Conservation (phyloP, 2,113 vertebrate species). For the Raphicerus campestris region DNA sequence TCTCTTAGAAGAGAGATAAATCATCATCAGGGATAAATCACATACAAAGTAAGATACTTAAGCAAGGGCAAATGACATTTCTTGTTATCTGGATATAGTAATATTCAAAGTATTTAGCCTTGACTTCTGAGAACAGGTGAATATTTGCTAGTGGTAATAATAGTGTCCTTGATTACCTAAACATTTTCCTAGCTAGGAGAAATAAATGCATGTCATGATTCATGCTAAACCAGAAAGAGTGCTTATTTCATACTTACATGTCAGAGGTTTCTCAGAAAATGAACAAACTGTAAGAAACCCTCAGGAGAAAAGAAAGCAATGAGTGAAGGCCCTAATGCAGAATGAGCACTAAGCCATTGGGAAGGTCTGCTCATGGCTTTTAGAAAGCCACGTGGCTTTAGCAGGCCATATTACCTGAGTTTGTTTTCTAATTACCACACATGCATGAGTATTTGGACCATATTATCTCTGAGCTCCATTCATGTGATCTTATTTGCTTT, state of each 20-base stretch:
- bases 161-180: neutral
- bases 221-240: neutral
- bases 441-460: neutral
- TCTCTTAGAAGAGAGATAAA: neutral
- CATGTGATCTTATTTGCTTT: neutral
- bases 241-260: neutral
- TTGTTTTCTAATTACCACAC: neutral
- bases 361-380: neutral
- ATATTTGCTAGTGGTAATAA: neutral
- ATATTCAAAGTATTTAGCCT: neutral
- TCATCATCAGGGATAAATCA: neutral
- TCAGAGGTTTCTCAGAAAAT: neutral
- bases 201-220: neutral
- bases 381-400: neutral
- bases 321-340: neutral
- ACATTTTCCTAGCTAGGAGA: neutral
- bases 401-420: neutral
- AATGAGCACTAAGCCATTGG: neutral
- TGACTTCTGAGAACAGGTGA: neutral
- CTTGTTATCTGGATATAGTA: neutral
- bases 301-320: neutral
- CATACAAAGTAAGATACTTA: neutral
- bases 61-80: neutral
- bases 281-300: neutral
- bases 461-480: neutral